Conservation (phyloP, 2,797 vertebrate genomes). For the Urosaurus nigricauda region DNA sequence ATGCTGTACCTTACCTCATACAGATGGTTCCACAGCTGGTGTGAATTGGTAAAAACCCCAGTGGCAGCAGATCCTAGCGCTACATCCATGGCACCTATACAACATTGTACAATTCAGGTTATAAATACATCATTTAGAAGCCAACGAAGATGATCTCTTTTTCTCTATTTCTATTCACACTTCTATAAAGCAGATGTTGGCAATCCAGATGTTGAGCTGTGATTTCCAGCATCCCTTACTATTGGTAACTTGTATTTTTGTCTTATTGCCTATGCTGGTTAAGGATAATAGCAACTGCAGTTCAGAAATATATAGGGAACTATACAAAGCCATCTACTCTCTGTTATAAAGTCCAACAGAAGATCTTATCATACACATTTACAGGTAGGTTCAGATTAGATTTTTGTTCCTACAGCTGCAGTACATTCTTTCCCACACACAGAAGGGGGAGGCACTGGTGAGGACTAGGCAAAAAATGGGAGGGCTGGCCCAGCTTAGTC, state of each 20-base stretch:
- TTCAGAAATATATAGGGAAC: too few species aligned
- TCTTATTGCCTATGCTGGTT: background rate
- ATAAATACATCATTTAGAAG: background rate
- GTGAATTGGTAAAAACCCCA: constrained; percentile 96
- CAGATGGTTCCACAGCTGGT: constrained; percentile 93
- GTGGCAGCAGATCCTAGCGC: constrained; percentile 93
- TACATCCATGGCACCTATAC: constrained; percentile 92
- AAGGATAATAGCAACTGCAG: background rate
- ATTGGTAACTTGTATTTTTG: background rate
- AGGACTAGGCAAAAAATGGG: background rate
- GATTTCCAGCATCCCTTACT: background rate
- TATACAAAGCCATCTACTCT: too few species aligned
- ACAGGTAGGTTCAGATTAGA: too few species aligned
- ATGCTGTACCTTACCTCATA: constrained; percentile 83
- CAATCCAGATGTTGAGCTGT: background rate
- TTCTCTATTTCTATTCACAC: background rate
- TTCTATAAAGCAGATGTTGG: background rate
- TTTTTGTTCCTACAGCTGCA: too few species aligned
- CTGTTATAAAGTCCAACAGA: too few species aligned
- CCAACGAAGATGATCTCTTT: background rate
- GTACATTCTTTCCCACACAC: too few species aligned
- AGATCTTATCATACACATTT: too few species aligned
- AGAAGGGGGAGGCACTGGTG: too few species aligned
- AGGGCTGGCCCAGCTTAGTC: background rate
- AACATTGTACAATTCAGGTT: constrained; percentile 10